These are phyloP conservation scores for Antidorcas marsupialis DNA, from an alignment of 2,113 vertebrate genomes.

Conservation along the genomic window DNA sequence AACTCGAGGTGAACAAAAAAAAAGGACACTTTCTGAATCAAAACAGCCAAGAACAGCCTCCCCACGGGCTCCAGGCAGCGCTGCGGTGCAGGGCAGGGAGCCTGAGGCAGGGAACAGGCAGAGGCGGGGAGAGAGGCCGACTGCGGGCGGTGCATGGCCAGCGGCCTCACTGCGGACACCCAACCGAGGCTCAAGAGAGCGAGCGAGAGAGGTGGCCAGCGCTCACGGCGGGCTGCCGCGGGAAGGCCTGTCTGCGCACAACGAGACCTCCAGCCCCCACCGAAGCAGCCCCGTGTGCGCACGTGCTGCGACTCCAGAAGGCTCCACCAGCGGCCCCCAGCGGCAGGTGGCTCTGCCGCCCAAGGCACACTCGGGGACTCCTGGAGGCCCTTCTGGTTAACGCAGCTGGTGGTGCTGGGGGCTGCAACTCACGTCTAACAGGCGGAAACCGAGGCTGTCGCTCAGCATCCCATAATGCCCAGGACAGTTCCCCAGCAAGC, in stretches of 20 bases:
- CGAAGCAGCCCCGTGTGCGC: accelerated
- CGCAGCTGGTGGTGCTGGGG: accelerated
- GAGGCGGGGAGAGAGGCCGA: background rate
- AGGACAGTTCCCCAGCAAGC: background rate
- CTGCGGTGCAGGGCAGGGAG: constrained; percentile 54
- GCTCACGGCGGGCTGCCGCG: background rate
- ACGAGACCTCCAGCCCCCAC: background rate
- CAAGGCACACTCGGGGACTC: background rate
- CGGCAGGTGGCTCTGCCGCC: background rate
- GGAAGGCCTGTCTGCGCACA: background rate
- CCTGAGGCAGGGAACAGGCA: constrained; percentile 45
- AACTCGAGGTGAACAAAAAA: background rate
- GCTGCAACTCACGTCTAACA: background rate
- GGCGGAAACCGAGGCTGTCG: background rate
- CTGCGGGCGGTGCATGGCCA: background rate
- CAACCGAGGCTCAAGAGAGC: constrained; percentile 41
- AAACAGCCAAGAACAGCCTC: constrained; percentile 62
- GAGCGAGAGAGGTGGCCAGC: background rate
- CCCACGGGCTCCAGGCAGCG: background rate
- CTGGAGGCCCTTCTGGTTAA: background rate
- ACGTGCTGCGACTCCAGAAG: accelerated
- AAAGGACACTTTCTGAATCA: background rate
- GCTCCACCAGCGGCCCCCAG: background rate
- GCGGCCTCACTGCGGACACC: constrained; percentile 49
- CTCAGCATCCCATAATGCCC: background rate